A percentile compares a stretch with the other conserved stretches of the same genome.
Conservation (phyloP, 2,113 vertebrate genomes). For the Rhodinocichla rosea region DNA sequence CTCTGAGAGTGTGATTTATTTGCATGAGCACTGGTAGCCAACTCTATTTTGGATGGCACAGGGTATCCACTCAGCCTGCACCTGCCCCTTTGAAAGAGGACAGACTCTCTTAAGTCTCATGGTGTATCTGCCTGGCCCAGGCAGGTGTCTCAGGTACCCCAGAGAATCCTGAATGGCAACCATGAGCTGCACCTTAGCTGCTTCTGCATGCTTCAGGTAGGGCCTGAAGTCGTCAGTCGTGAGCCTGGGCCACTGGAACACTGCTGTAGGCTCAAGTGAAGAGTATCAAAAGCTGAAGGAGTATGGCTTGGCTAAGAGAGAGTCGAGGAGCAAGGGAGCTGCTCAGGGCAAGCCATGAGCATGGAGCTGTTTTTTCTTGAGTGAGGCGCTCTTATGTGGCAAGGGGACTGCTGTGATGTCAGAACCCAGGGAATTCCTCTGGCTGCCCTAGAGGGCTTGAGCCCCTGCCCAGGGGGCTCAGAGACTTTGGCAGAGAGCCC, state of each 20-base stretch:
- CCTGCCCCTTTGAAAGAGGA: background rate
- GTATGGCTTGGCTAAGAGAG: background rate
- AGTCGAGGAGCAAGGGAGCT: background rate
- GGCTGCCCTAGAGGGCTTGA: no score
- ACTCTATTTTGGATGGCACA: background rate
- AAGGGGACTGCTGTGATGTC: background rate
- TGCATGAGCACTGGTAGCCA: background rate
- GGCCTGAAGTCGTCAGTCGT: background rate
- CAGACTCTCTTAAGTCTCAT: background rate
- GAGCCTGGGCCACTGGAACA: fast-evolving
- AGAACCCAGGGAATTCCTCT: no score
- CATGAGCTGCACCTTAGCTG: background rate
- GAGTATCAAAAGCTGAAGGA: background rate
- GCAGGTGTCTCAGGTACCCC: background rate
- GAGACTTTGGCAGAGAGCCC: no score
- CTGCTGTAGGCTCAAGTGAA: fast-evolving
- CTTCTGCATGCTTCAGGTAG: background rate
- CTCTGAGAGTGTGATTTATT: background rate
- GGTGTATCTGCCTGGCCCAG: background rate
- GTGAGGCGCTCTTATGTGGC: fast-evolving
- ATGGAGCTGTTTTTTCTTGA: background rate
- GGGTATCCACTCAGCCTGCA: background rate
- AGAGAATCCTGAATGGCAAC: background rate
- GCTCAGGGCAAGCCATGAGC: background rate
- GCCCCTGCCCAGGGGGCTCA: no score